Conservation (phyloP, 2,888 invertebrate genomes). For the Apodemia hepburni region DNA sequence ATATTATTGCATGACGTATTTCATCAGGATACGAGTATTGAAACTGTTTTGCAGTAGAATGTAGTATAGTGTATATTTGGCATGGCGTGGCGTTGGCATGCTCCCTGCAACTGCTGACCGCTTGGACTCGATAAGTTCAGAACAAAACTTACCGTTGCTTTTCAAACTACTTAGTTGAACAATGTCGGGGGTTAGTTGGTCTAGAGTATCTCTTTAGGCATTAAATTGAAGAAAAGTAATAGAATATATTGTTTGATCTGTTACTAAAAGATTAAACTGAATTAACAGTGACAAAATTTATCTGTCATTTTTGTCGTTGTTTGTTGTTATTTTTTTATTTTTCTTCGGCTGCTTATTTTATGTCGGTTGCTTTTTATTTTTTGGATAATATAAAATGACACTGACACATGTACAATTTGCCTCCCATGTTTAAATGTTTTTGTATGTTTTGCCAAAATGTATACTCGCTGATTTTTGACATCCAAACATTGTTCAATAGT, state of each 20-base stretch:
- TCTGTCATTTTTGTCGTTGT: not conserved
- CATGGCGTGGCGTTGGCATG: constrained; percentile 77
- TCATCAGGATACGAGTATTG: constrained; percentile 41
- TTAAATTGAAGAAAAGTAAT: not conserved
- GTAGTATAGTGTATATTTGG: constrained; percentile 58
- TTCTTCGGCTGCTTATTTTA: constrained; percentile 9
- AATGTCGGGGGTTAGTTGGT: constrained; percentile 26
- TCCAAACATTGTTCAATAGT: constrained; percentile 10
- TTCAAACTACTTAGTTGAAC: constrained; percentile 29
- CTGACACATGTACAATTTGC: not conserved
- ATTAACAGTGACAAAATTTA: not conserved
- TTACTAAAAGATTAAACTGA: not conserved
- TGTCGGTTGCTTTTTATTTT: not conserved
- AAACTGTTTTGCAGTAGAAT: constrained; percentile 46
- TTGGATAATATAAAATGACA: constrained; percentile 6
- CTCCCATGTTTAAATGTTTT: constrained; percentile 3
- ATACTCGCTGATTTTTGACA: not conserved
- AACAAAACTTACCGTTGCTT: constrained; percentile 35
- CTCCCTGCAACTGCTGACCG: constrained; percentile 61
- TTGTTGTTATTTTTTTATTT: constrained; percentile 1
- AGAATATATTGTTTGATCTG: not conserved
- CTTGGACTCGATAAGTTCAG: constrained; percentile 56
- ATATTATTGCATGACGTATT: constrained; percentile 22
- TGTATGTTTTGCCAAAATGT: constrained; percentile 1
- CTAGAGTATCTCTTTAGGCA: not conserved